Conservation (phyloP, 2,888 invertebrate genomes). For the Idaea straminata region DNA sequence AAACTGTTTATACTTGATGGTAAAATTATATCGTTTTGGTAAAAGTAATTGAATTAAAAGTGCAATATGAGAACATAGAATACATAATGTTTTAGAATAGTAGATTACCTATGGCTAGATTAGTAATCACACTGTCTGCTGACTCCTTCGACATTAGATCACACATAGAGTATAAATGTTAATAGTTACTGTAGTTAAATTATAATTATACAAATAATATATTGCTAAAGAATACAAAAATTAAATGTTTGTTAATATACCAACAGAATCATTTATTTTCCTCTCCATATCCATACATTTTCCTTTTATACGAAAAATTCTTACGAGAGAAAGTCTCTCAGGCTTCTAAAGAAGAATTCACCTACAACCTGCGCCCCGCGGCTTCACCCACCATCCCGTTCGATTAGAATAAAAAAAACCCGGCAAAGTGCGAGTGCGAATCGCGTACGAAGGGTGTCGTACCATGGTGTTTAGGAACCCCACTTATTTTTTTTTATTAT, state of each 20-base stretch:
- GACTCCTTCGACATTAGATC: conserved; percentile 43
- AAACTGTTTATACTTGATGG: conserved; percentile 1
- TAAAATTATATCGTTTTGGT: conserved; percentile 18
- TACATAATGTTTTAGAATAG: conserved; percentile 55
- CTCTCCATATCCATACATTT: background rate
- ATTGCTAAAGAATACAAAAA: conserved; percentile 75
- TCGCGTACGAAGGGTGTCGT: too few species aligned
- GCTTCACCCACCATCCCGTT: too few species aligned
- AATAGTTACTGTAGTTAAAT: conserved; percentile 70
- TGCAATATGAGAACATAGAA: conserved; percentile 67
- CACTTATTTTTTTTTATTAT: too few species aligned
- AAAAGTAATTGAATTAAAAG: conserved; percentile 41
- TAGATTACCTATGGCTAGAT: conserved; percentile 30
- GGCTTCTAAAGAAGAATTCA: too few species aligned
- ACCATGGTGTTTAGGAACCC: too few species aligned
- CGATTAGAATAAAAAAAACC: too few species aligned
- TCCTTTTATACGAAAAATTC: too few species aligned
- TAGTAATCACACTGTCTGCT: conserved; percentile 45
- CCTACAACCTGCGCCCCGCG: too few species aligned
- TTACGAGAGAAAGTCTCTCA: too few species aligned
- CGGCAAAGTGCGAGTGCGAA: too few species aligned
- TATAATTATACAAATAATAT: conserved; percentile 78
- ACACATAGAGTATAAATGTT: conserved; percentile 45
- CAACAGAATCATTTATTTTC: conserved; percentile 5
- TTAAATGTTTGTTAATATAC: conserved; percentile 78